phyloP scores from a whole-genome alignment of 2,797 vertebrate species.

The Stomatorhinus walkeri region DNA sequence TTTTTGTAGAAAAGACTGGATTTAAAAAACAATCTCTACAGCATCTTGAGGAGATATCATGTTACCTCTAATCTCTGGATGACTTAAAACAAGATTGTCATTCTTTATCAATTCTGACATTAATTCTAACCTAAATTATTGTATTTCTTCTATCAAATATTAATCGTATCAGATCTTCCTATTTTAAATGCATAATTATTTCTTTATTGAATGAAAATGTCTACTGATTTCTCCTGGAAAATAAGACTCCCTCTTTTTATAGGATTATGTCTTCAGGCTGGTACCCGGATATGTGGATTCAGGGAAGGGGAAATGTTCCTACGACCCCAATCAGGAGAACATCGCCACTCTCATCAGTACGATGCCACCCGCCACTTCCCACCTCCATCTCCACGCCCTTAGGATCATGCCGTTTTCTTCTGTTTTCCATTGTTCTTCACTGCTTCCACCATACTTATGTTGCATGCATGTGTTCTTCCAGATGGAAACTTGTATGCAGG shows the following conservation, averaged over 20 bases:
- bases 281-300: slow-evolving; percentile 69
- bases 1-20: background rate
- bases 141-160: background rate
- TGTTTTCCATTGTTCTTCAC: background rate
- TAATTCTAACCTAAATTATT: background rate
- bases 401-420: background rate
- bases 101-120: background rate
- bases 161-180: background rate
- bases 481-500: slow-evolving; percentile 60
- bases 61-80: background rate
- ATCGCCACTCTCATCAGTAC: slow-evolving; percentile 68
- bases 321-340: slow-evolving; percentile 73
- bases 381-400: background rate
- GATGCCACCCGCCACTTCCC: slow-evolving; percentile 26
- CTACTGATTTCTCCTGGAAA: background rate
- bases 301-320: slow-evolving; percentile 76
- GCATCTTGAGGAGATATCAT: background rate
- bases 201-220: background rate
- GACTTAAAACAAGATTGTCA: background rate
- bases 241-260: slow-evolving; percentile 22
- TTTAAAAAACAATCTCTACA: background rate
- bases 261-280: slow-evolving; percentile 78
- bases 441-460: background rate
- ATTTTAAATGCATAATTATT: background rate
- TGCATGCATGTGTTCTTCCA: slow-evolving; percentile 25